phyloP scores from a whole-genome alignment of 2,113 vertebrate species.

The Etia nguti region DNA sequence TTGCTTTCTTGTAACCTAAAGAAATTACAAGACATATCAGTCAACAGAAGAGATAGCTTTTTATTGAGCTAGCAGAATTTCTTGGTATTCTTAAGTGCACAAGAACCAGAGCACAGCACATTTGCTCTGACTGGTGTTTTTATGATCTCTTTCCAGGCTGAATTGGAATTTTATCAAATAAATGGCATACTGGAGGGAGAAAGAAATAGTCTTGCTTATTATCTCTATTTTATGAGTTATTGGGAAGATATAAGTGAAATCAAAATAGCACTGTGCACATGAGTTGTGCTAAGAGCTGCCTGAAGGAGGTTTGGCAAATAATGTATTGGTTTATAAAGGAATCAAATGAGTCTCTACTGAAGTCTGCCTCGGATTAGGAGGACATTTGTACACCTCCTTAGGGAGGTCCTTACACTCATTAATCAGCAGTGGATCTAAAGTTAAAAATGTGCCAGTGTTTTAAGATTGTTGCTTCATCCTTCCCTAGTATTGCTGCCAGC shows the following conservation, averaged over 20 bases:
- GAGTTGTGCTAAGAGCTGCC: background rate
- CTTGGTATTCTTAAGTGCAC: background rate
- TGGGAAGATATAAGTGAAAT: background rate
- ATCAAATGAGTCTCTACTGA: background rate
- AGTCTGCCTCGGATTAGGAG: conserved; percentile 1
- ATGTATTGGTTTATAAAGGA: background rate
- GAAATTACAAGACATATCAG: background rate
- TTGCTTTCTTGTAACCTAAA: background rate
- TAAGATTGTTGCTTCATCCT: background rate
- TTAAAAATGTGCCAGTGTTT: background rate
- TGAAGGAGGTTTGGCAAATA: background rate
- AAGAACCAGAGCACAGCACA: background rate
- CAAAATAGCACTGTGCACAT: background rate
- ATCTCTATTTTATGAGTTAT: background rate
- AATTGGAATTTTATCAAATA: background rate
- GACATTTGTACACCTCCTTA: conserved; percentile 5
- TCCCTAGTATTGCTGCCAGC: background rate
- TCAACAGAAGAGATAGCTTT: background rate
- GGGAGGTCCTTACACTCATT: background rate
- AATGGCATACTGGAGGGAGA: background rate
- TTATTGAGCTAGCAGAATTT: background rate
- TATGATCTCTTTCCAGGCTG: background rate
- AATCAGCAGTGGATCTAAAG: background rate
- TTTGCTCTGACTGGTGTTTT: background rate
- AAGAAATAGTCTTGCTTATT: background rate